phyloP scores from a whole-genome alignment of 2,888 invertebrate species.

The Tachystola acroxantha region DNA sequence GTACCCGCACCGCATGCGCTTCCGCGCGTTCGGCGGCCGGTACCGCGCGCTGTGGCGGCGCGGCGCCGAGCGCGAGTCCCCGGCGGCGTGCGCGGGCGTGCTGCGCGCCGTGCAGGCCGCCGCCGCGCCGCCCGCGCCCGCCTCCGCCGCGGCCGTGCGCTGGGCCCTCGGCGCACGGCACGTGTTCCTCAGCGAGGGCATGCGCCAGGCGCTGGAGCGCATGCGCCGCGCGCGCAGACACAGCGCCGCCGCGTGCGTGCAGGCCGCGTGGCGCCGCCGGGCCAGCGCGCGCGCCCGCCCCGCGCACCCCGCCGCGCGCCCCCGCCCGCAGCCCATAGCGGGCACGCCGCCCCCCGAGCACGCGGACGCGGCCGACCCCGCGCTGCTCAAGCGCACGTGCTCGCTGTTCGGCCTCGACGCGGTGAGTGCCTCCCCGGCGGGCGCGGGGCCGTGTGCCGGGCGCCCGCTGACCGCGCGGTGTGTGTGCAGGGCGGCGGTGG shows the following conservation, averaged over 20 bases:
- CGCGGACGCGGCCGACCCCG: slow-evolving; percentile 90
- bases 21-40: slow-evolving; percentile 92
- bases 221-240: slow-evolving; percentile 87
- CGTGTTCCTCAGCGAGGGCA: slow-evolving; percentile 95
- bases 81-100: slow-evolving; percentile 82
- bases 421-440: slow-evolving; percentile 84
- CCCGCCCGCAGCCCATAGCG: slow-evolving; percentile 75
- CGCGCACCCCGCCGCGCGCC: slow-evolving; percentile 18
- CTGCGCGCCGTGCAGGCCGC: slow-evolving; percentile 87
- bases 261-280: slow-evolving; percentile 90
- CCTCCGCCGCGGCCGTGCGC: slow-evolving; percentile 79
- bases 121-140: slow-evolving; percentile 88
- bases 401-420: slow-evolving; percentile 93
- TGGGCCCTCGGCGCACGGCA: slow-evolving; percentile 96
- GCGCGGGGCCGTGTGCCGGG: too few relatives aligned
- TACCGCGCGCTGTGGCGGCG: slow-evolving; percentile 93
- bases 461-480: too few relatives aligned
- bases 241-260: slow-evolving; percentile 90
- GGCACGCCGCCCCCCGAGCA: slow-evolving; percentile 93
- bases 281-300: slow-evolving; percentile 66
- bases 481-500: too few relatives aligned
- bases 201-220: slow-evolving; percentile 92
- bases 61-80: slow-evolving; percentile 79
- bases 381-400: slow-evolving; percentile 94
- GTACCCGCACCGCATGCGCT: slow-evolving; percentile 96